phyloP scores from a whole-genome alignment of 2,888 invertebrate species.

The Schizotus pectinicornis region DNA sequence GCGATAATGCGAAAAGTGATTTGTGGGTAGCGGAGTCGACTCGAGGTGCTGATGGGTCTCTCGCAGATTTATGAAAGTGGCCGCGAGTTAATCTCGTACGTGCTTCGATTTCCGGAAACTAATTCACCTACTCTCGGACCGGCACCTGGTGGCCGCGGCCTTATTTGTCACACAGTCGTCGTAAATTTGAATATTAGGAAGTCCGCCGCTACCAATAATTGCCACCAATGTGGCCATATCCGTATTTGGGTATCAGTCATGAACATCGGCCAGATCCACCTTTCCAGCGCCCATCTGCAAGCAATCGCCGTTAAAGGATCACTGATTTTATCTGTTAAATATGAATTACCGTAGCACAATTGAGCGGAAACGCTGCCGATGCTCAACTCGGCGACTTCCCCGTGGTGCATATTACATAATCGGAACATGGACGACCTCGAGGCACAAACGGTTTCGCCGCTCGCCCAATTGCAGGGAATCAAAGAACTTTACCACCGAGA shows the following conservation, averaged over 20 bases:
- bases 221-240: background rate
- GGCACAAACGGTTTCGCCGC: background rate
- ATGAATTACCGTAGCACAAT: constrained; percentile 18
- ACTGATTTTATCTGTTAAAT: constrained; percentile 16
- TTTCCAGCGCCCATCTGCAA: constrained; percentile 17
- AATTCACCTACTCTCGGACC: too few relatives aligned
- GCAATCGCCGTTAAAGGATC: constrained; percentile 16
- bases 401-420: constrained; percentile 1
- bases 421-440: background rate
- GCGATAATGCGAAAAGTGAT: too few relatives aligned
- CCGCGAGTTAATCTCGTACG: too few relatives aligned
- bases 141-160: too few relatives aligned
- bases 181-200: too few relatives aligned
- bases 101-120: too few relatives aligned
- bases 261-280: constrained; percentile 7
- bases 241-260: constrained; percentile 9
- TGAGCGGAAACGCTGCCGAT: constrained; percentile 17
- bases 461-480: background rate
- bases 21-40: too few relatives aligned
- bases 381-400: background rate
- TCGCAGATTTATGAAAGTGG: too few relatives aligned
- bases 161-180: too few relatives aligned
- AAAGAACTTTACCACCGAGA: too few relatives aligned
- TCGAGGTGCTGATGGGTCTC: too few relatives aligned
- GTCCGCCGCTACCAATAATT: too few relatives aligned